Conservation (phyloP, 2,888 invertebrate species). For the Diabrotica balteata region DNA sequence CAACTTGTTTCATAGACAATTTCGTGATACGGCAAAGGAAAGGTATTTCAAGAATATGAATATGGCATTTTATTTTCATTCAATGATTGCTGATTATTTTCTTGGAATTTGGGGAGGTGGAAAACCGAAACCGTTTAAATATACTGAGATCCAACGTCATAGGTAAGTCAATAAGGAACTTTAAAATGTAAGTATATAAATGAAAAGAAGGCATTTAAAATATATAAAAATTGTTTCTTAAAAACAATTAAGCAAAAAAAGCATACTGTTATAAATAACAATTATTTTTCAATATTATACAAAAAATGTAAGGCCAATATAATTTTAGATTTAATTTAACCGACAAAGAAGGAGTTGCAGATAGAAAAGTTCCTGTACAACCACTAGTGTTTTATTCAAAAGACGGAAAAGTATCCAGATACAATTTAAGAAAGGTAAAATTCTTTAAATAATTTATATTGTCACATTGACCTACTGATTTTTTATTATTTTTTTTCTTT, state of each 20-base stretch:
- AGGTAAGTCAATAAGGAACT: conserved; percentile 45
- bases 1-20: conserved; percentile 70
- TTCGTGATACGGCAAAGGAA: conserved; percentile 91
- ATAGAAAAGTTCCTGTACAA: conserved; percentile 93
- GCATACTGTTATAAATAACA: too few relatives aligned
- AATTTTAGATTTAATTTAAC: conserved; percentile 73
- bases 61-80: conserved; percentile 96
- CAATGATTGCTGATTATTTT: conserved; percentile 97
- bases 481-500: too few relatives aligned
- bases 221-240: too few relatives aligned
- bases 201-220: too few relatives aligned
- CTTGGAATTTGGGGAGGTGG: conserved; percentile 97
- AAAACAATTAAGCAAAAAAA: too few relatives aligned
- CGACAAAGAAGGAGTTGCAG: conserved; percentile 88
- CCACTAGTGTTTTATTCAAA: conserved; percentile 90
- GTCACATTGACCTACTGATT: too few relatives aligned
- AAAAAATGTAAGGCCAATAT: too few relatives aligned
- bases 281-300: too few relatives aligned
- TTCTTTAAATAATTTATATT: too few relatives aligned
- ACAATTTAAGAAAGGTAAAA: conserved; percentile 89
- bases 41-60: conserved; percentile 97
- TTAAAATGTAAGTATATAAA: too few relatives aligned
- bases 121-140: conserved; percentile 93
- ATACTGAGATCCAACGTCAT: conserved; percentile 95
- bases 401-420: conserved; percentile 87